These are phyloP conservation scores for Psettodes erumei DNA, from an alignment of 2,113 vertebrate species.

Conservation along the genomic window DNA sequence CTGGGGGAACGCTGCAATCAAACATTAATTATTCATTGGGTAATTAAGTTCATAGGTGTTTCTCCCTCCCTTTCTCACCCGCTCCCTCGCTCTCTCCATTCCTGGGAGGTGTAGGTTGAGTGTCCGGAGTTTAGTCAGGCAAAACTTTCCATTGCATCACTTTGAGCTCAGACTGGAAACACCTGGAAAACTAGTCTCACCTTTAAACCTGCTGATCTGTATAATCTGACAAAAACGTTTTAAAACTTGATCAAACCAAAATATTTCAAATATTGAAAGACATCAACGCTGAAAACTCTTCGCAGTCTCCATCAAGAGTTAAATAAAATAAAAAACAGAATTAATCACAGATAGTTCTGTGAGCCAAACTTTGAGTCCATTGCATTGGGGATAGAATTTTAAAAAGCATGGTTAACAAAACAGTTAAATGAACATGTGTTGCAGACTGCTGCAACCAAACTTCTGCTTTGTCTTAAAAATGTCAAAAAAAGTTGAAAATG, in stretches of 20 bases:
- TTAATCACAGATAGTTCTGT: background rate
- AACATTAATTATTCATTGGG: slow-evolving; percentile 87
- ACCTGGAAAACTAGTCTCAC: background rate
- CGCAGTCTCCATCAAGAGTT: background rate
- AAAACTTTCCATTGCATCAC: slow-evolving; percentile 4
- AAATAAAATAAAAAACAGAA: background rate
- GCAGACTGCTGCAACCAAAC: background rate
- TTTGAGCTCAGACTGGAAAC: background rate
- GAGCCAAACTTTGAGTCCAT: background rate
- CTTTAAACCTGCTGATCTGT: background rate
- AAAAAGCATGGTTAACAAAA: background rate
- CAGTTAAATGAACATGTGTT: background rate
- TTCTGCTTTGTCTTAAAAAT: background rate
- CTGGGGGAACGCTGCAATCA: slow-evolving; percentile 83
- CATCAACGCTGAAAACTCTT: no score
- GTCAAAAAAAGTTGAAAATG: background rate
- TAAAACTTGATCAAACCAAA: no score
- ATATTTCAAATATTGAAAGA: no score
- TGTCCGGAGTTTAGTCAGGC: slow-evolving; percentile 29
- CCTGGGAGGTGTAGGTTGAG: slow-evolving; percentile 27
- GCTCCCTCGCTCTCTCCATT: slow-evolving; percentile 12
- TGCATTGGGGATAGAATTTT: background rate
- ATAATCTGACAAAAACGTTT: background rate
- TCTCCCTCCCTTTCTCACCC: slow-evolving; percentile 34
- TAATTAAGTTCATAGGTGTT: slow-evolving; percentile 87